These are phyloP conservation scores for Erebia palarica DNA, from an alignment of 2,888 invertebrate genomes.

Conservation along the genomic window DNA sequence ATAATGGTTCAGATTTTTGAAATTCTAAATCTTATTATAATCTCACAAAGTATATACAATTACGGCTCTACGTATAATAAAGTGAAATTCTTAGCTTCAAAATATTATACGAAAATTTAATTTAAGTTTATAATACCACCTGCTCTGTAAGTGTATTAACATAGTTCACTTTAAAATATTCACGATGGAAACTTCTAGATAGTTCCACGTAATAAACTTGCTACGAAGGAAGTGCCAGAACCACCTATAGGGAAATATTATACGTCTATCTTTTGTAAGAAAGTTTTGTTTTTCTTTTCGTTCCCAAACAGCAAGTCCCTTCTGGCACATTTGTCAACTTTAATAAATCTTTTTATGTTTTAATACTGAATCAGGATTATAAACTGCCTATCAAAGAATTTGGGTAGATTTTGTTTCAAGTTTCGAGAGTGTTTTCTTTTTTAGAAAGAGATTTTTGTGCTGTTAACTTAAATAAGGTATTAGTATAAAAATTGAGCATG, in stretches of 20 bases:
- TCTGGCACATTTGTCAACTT: not conserved
- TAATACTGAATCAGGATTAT: not conserved
- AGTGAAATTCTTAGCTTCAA: not conserved
- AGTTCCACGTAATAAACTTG: not conserved
- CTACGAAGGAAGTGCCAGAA: conserved; percentile 36
- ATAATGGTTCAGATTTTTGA: too few relatives aligned
- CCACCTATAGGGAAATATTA: conserved; percentile 44
- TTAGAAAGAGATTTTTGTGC: too few relatives aligned
- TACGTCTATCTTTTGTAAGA: conserved; percentile 65
- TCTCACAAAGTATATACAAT: not conserved
- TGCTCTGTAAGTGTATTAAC: conserved; percentile 16
- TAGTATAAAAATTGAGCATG: too few relatives aligned
- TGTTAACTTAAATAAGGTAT: too few relatives aligned
- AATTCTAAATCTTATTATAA: not conserved
- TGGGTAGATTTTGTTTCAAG: not conserved
- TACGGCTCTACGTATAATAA: not conserved
- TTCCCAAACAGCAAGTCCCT: conserved; percentile 23
- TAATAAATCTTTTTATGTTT: not conserved
- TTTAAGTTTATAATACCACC: conserved; percentile 9
- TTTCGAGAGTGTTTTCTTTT: not conserved
- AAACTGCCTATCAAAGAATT: not conserved
- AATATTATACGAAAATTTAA: not conserved
- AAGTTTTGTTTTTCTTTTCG: conserved; percentile 44
- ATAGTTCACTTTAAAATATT: conserved; percentile 13
- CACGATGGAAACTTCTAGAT: not conserved